These are phyloP conservation scores for Oncorhynchus kisutch DNA, from an alignment of 2,113 vertebrate genomes.

Conservation along the genomic window DNA sequence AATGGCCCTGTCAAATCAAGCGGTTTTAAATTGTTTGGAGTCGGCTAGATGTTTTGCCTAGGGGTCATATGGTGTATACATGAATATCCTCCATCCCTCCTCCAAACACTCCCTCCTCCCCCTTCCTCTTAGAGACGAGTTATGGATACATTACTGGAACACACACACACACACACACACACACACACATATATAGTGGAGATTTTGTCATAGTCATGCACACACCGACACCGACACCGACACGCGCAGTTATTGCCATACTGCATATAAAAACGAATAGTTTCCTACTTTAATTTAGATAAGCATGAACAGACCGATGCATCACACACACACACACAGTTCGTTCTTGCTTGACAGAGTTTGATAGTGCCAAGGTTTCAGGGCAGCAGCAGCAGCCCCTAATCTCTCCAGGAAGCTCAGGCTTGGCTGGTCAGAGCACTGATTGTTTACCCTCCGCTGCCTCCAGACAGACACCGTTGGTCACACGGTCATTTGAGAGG, in stretches of 20 bases:
- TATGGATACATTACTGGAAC: neutral
- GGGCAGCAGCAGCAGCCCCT: conserved; percentile 39
- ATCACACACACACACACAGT: conserved; percentile 7
- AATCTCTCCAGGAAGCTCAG: conserved; percentile 45
- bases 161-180: neutral
- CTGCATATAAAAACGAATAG: no score
- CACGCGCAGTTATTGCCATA: neutral
- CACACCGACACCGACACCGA: no score
- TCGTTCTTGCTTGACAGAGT: conserved; percentile 43
- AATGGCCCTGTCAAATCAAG: conserved; percentile 23
- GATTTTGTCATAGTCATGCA: no score
- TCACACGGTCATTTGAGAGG: conserved; percentile 22
- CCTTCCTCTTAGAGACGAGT: neutral
- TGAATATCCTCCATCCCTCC: no score
- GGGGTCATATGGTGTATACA: neutral
- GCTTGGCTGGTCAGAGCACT: conserved; percentile 41
- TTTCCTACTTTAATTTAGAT: no score
- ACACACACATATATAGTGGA: no score
- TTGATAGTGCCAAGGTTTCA: conserved; percentile 40
- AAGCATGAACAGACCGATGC: neutral
- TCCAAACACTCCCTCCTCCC: neutral
- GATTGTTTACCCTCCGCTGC: conserved; percentile 34
- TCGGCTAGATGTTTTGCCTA: neutral
- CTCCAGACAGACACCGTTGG: conserved; percentile 5
- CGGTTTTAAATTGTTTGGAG: conserved; percentile 6